Evolutionary conservation across 2,888 invertebrate genomes (phyloP), one percentile per base, ranked within the genome.

Genomic region (Lycia hirtaria): DNA sequence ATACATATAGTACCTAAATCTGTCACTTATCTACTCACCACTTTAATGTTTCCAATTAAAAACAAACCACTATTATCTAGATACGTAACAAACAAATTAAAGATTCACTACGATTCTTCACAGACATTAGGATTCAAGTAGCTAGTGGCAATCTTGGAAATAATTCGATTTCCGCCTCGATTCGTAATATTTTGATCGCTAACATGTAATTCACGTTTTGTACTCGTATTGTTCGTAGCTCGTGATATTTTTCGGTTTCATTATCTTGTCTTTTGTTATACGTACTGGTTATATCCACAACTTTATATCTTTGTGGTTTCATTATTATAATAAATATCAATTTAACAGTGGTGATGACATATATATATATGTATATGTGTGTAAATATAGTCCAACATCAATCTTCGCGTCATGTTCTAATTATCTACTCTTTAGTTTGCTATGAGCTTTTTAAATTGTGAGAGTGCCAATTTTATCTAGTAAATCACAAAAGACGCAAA

Each of bases 181-280:
- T 45, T 59, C n/a, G 38, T 12, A 17, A 20, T 26, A 38, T 43
- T 40, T 35, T 9, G 45, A 40, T 43, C 20, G 41, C 43, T 51
- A 60, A 60, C 26, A 40, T 41, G 56, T 57, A 40, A 28, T 43
- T 52, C 60, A 53, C 44, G 53, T 44, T 33, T 61, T 37, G 10
- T 45, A 10, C 17, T 54, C 38, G 37, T 40, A 24, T 48, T 58
- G 47, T 50, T 57, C 43, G 52, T 38, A 12, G 35, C 19, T 55
- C 55, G 57, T 60, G 61, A 45, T 51, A 52, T 22, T 49, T 44
- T 56, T 50, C 9, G 19, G 32, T 60, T 59, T 54, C 15, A 47
- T 37, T 57, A 55, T 50, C 17, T 50, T 50, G 33, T 12, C 14
- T 17, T 38, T 37, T 24, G 15, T n/a, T 9, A 9, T 0, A 33